Evolutionary conservation across 2,113 vertebrate species (phyloP), one percentile per base, ranked within the genome.

Genomic region (Mus spicilegus): DNA sequence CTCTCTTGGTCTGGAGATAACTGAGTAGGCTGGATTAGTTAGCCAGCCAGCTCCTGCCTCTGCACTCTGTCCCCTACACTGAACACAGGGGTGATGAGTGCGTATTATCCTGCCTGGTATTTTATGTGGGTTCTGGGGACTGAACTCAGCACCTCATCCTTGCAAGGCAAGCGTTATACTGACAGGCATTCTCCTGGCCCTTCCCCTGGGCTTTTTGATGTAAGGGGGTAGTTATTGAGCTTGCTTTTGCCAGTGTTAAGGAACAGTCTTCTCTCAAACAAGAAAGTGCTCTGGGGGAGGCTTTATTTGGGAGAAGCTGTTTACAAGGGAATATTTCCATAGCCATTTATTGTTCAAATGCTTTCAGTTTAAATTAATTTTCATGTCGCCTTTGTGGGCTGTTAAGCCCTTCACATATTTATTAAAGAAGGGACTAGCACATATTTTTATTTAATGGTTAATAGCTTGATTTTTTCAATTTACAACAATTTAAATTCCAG

Each of bases 381-480:
- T 93, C 63, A 69, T 70, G 42, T 42, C 51, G 86, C 39, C 67
- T 78, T 46, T 54, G 26, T 42, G 87, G 54, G 42, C 33, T 93
- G 51, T 70, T 89, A 89, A 61, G n/a, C 12, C 12, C 49, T 61
- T 77, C 78, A 93, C 56, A 26, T 92, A 61, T 87, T 82, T 54
- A 84, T 94, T 24, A 67, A 84, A 63, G 56, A 93, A 93, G 39
- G 22, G 72, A 69, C 54, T 67, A 19, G 78, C 65, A 73, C 3
- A 9, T 78, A 42, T 85, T 95, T 95, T 90, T 67, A 77, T 75
- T 51, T 91, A 72, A 51, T 3, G n/a, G 65, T 28, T 46, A 87
- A 39, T 75, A 75, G 24, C n/a, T 81, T 28, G 72, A 78, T 81
- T 81, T 91, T 84, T 97, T 96, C 46, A 69, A 67, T 93, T 95